These are phyloP conservation scores for Tenthredo mesomela DNA, from an alignment of 2,888 invertebrate genomes.

Conservation along the genomic window DNA sequence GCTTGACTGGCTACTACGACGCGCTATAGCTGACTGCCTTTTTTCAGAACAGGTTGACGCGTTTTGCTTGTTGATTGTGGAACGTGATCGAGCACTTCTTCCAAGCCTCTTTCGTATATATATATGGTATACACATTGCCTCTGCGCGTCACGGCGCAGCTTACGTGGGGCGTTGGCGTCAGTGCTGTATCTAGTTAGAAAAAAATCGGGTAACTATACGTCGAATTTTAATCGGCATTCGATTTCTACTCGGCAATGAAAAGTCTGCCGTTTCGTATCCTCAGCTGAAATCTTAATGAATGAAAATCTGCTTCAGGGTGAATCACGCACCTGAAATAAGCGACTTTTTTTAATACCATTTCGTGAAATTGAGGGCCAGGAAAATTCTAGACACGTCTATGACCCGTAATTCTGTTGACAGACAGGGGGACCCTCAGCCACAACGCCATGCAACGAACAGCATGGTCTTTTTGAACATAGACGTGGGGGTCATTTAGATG, in stretches of 20 bases:
- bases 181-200: not conserved
- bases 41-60: not conserved
- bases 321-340: not conserved
- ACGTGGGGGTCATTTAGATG: constrained; percentile 64
- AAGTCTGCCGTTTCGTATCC: too few species aligned
- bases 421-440: not conserved
- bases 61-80: not conserved
- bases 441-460: not conserved
- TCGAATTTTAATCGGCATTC: not conserved
- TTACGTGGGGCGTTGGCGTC: constrained; percentile 35
- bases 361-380: not conserved
- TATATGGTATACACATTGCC: not conserved
- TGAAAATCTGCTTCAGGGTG: too few species aligned
- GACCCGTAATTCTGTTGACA: not conserved
- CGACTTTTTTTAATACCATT: not conserved
- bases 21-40: not conserved
- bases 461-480: constrained; percentile 31
- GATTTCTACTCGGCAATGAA: not conserved
- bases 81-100: constrained; percentile 43
- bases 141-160: constrained; percentile 7
- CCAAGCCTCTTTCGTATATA: not conserved
- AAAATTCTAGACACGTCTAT: not conserved
- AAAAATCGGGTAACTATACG: not conserved
- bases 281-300: not conserved
- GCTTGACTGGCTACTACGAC: not conserved